A percentile compares a stretch with the other conserved stretches of the same genome.
Conservation (phyloP, 2,888 invertebrate species). For the Phrixothrix hirtus region DNA sequence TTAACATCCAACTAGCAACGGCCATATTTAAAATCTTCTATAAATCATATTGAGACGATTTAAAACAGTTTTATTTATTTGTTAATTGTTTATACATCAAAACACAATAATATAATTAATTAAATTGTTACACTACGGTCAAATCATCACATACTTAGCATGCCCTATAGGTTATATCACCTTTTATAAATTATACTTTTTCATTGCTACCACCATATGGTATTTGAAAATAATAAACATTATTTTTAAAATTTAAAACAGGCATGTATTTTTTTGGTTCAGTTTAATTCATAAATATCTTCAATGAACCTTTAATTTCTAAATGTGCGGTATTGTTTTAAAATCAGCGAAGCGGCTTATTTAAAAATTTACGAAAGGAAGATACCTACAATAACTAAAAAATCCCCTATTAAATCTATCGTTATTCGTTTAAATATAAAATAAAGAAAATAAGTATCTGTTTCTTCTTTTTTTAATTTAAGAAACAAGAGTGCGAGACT, state of each 20-base stretch:
- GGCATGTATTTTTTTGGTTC: too few relatives aligned
- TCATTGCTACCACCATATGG: not conserved
- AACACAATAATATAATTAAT: slow-evolving; percentile 17
- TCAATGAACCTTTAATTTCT: too few relatives aligned
- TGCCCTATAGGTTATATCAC: slow-evolving; percentile 38
- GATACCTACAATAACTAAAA: too few relatives aligned
- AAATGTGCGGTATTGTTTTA: too few relatives aligned
- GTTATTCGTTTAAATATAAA: too few relatives aligned
- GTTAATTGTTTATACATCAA: slow-evolving; percentile 19
- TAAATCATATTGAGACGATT: slow-evolving; percentile 12
- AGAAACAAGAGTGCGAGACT: too few relatives aligned
- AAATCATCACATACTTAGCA: slow-evolving; percentile 38
- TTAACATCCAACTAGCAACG: slow-evolving; percentile 61
- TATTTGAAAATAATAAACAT: not conserved
- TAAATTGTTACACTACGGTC: slow-evolving; percentile 18
- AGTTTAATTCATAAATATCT: too few relatives aligned
- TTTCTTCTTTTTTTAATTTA: too few relatives aligned
- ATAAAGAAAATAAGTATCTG: too few relatives aligned
- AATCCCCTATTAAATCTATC: too few relatives aligned
- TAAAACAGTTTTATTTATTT: slow-evolving; percentile 9
- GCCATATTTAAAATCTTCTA: slow-evolving; percentile 52
- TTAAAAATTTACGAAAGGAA: too few relatives aligned
- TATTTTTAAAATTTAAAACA: not conserved
- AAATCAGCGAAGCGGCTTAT: too few relatives aligned
- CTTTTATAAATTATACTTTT: not conserved